Evolutionary conservation across 2,797 vertebrate species (phyloP), one percentile per base, ranked within the genome.

Genomic region (Anguilla obscura): DNA sequence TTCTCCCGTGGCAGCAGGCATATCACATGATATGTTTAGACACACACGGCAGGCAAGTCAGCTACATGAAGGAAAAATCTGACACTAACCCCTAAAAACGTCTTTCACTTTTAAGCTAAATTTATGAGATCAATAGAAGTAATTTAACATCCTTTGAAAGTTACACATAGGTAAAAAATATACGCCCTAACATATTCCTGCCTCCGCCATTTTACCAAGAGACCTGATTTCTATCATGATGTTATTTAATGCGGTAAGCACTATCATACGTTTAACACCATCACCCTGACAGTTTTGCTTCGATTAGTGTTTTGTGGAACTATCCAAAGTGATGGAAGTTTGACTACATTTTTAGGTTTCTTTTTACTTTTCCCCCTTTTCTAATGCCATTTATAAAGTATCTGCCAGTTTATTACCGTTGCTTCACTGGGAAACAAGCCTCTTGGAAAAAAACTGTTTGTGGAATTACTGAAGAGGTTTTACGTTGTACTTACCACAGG

Each of bases 21-120:
- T 27, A 84, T 71, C 45, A 36, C 69, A 27, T 54, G 54, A 66
- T 80, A 54, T 82, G 79, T 82, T 88, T 84, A 86, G 58, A 27
- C 45, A 88, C 36, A 18, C 9, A 84, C 18, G 79, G 71, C 85
- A 88, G 45, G 58, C 36, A 58, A 50, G 45, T 86, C 87, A 71
- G 48, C 71, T 66, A 69, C 14, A 80, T 24, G 80, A 87, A 84
- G 58, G 60, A 30, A 54, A 86, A 69, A 66, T 30, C 40, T 50
- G 79, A 48, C n/a, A 50, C 30, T 18, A 54, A 82, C 76, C 12
- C n/a, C 36, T 83, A 21, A 80, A 27, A 87, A 60, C 58, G 30
- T n/a, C 86, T 40, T 87, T 87, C 76, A 63, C 56, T 85, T 63
- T 69, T 85, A 69, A 45, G 21, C 54, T 36, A 48, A 36, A 63